These are phyloP conservation scores for Melanaphis sacchari DNA, from an alignment of 1,140 invertebrate genomes.

Conservation along the genomic window DNA sequence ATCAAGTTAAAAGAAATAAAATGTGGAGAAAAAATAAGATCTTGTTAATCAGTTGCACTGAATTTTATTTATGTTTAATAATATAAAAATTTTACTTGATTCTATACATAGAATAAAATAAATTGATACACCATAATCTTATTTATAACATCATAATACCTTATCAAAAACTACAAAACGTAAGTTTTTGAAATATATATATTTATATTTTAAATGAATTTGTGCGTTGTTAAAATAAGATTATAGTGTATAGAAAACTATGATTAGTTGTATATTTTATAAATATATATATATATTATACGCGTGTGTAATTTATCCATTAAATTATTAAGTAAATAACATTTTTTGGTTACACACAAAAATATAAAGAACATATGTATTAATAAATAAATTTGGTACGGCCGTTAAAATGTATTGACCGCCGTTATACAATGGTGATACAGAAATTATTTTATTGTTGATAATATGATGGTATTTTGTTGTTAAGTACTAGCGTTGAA, in stretches of 20 bases:
- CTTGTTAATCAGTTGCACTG: slow-evolving; percentile 29
- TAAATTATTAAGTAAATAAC: slow-evolving; percentile 2
- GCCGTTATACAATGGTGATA: neutral
- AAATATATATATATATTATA: slow-evolving; percentile 9
- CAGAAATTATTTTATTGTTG: neutral
- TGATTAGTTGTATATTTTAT: neutral
- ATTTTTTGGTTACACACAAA: neutral
- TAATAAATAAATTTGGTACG: slow-evolving; percentile 33
- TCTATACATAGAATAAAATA: slow-evolving; percentile 4
- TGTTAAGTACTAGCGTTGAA: neutral
- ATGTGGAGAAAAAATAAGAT: slow-evolving; percentile 14
- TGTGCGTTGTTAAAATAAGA: slow-evolving; percentile 35
- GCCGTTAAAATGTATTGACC: neutral
- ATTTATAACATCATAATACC: neutral
- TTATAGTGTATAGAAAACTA: slow-evolving; percentile 25
- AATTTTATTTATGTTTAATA: slow-evolving; percentile 31
- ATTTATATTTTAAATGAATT: neutral
- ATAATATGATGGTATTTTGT: neutral
- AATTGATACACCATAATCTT: slow-evolving; percentile 24
- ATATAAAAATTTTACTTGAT: slow-evolving; percentile 38
- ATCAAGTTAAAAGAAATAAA: neutral
- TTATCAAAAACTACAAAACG: neutral
- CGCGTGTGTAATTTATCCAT: neutral
- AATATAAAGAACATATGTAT: neutral
- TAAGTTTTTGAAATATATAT: neutral